Evolutionary conservation across 2,888 invertebrate species (phyloP).

Genomic region (Spicauda simplicius): DNA sequence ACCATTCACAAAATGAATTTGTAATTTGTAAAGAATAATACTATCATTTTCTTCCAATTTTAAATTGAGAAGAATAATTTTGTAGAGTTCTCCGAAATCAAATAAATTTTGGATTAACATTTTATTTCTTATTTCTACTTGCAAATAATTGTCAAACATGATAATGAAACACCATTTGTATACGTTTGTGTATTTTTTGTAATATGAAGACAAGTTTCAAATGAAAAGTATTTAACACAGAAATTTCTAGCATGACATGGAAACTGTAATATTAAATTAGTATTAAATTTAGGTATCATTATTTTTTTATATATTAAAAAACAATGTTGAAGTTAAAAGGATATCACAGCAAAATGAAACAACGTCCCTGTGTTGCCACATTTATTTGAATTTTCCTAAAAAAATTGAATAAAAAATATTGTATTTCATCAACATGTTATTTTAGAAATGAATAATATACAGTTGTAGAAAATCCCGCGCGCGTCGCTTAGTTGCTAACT

Average conservation of each 20-base stretch:
- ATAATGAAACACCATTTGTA: background rate
- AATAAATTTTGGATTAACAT: background rate
- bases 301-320: no score
- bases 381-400: conserved; percentile 83
- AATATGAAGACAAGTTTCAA: background rate
- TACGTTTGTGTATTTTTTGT: background rate
- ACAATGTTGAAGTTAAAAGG: no score
- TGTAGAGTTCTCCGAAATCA: background rate
- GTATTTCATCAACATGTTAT: conserved; percentile 82
- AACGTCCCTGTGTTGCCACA: conserved; percentile 73
- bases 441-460: conserved; percentile 82
- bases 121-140: background rate
- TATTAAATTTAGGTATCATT: conserved; percentile 3
- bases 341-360: conserved; percentile 50
- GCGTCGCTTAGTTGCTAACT: conserved; percentile 53
- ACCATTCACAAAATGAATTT: no score
- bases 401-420: conserved; percentile 85
- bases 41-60: no score
- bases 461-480: conserved; percentile 74
- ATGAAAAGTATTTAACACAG: background rate
- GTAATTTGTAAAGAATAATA: no score
- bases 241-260: background rate
- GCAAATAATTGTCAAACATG: background rate
- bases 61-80: no score
- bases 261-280: background rate